Conservation (phyloP, 2,113 vertebrate genomes). For the Collichthys lucidus region DNA sequence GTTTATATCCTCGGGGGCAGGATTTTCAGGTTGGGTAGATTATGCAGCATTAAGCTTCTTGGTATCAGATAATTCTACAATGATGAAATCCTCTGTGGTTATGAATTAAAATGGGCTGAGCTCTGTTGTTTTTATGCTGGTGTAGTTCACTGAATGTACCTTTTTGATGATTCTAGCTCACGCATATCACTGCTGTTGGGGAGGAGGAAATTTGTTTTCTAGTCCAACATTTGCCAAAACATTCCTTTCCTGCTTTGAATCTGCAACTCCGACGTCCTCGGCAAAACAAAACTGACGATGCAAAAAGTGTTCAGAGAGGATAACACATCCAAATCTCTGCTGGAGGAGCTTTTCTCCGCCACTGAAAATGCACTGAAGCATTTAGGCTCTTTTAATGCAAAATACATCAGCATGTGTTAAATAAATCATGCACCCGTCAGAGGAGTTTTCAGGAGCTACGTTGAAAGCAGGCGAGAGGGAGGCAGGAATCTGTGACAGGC, state of each 20-base stretch:
- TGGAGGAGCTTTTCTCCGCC: slow-evolving; percentile 24
- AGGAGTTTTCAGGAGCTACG: slow-evolving; percentile 25
- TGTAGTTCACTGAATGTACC: slow-evolving; percentile 1
- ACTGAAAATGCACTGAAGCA: slow-evolving; percentile 27
- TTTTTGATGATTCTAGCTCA: slow-evolving; percentile 22
- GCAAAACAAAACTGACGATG: slow-evolving; percentile 39
- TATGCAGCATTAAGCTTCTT: slow-evolving; percentile 78
- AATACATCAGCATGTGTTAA: slow-evolving; percentile 56
- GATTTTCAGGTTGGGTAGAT: slow-evolving; percentile 77
- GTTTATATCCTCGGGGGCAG: slow-evolving; percentile 62
- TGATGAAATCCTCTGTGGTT: slow-evolving; percentile 72
- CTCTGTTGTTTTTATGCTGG: slow-evolving; percentile 39
- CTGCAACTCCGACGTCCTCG: neutral
- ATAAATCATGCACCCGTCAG: slow-evolving; percentile 62
- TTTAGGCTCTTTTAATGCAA: slow-evolving; percentile 55
- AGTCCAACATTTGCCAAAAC: slow-evolving; percentile 23
- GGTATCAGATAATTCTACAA: slow-evolving; percentile 77
- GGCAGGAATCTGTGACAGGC: slow-evolving; percentile 52
- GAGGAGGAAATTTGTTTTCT: slow-evolving; percentile 17
- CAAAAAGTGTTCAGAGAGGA: slow-evolving; percentile 23
- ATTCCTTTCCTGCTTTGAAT: slow-evolving; percentile 15
- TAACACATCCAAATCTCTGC: slow-evolving; percentile 44
- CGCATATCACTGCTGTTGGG: neutral
- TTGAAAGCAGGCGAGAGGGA: slow-evolving; percentile 35
- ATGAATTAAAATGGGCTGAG: slow-evolving; percentile 61